Base-by-base conservation (phyloP, 2,888 invertebrate genomes). In the Baccha elongata region DNA sequence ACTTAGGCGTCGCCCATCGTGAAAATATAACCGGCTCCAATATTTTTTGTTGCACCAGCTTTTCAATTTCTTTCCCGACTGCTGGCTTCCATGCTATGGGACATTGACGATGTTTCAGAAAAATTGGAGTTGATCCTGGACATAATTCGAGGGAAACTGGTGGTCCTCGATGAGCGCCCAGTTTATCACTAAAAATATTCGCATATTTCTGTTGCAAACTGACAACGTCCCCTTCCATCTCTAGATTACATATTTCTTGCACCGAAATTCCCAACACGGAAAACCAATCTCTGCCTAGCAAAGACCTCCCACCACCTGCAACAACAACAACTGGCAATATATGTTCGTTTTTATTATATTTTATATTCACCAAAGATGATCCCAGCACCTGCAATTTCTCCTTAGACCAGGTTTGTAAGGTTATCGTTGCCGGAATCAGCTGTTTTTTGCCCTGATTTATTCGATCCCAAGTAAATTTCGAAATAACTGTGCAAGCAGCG, bases 231-330 rank as follows among this genome's bases (percentile, higher is more conserved):
- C 26, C 26, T 26, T 3, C 26, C 26, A 26, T 26, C 26, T 26
- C 26, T 26, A 26, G 26, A 26, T 26, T 26, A 26, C 6, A 26
- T 26, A 26, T 6, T 26, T 3, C 52, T 32, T 23, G 32, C 17
- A 6, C 8, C 52, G 15, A 32, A 32, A 21, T 29, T 29, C 26
- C 26, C 6, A 26, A 26, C 26, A 6, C 26, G 26, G 26, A 26
- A 26, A 26, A 26, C 60, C 60, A 42, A 21, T 60, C 60, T 21
- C 60, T 40, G 13, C 60, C 60, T 40, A 60, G 13, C n/a, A 60
- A 40, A 40, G 37, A 60, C 23, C 23, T 42, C 21, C 44, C 44
- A 11, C 44, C 44, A 17, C 17, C 44, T 44, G 44, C 44, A 44
- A 44, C 44, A 44, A 44, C 44, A 44, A 44, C 17, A 17, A 44